Evolutionary conservation across 2,113 vertebrate species (phyloP).

Genomic region (Thermophis baileyi): DNA sequence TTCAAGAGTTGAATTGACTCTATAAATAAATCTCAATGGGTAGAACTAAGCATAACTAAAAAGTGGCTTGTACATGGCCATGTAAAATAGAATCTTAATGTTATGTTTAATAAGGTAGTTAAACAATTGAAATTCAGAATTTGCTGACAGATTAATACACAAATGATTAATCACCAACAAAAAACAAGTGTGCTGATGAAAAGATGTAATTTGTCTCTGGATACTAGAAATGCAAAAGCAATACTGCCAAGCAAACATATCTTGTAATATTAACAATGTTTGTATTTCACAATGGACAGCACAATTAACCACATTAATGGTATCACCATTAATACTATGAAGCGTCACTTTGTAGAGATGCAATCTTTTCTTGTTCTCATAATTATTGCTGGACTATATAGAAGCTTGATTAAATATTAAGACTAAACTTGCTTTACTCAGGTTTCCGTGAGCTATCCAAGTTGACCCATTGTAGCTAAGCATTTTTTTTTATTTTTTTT

Average conservation of each 20-base stretch:
- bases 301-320: background rate
- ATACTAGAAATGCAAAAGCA: background rate
- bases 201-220: background rate
- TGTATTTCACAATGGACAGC: background rate
- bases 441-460: background rate
- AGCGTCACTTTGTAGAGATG: background rate
- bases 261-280: background rate
- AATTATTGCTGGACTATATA: background rate
- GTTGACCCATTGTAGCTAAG: background rate
- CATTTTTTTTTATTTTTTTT: background rate
- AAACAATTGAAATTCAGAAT: background rate
- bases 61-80: background rate
- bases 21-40: conserved; percentile 10
- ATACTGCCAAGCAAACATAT: background rate
- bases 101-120: background rate
- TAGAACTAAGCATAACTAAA: background rate
- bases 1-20: background rate
- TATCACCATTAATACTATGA: background rate
- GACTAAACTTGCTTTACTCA: background rate
- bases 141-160: background rate
- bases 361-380: background rate
- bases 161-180: background rate
- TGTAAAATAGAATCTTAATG: background rate
- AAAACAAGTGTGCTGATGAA: background rate
- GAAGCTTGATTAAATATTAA: background rate